These are phyloP conservation scores for Xiphydria camelus DNA, from an alignment of 2,888 invertebrate species.

Conservation along the genomic window DNA sequence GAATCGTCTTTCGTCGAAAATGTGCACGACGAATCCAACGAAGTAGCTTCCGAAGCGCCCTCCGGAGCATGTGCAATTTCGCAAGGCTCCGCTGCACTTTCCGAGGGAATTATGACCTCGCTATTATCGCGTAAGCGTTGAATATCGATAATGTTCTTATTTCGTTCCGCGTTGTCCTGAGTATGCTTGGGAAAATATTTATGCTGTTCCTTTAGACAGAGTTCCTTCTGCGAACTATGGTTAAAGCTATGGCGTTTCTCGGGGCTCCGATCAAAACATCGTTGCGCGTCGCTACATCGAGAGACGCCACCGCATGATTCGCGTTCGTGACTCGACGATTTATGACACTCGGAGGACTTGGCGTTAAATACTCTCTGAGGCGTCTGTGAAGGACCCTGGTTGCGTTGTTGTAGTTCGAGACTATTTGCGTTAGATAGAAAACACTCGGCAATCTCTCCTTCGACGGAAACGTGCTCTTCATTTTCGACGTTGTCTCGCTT, in stretches of 20 bases:
- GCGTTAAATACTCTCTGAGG: slow-evolving; percentile 26
- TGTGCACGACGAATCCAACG: slow-evolving; percentile 40
- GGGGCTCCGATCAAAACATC: slow-evolving; percentile 22
- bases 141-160: slow-evolving; percentile 28
- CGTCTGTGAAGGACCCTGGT: slow-evolving; percentile 21
- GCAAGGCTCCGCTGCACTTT: slow-evolving; percentile 50
- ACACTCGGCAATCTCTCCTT: slow-evolving; percentile 30
- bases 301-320: slow-evolving; percentile 15
- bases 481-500: slow-evolving; percentile 36
- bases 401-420: slow-evolving; percentile 20
- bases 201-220: slow-evolving; percentile 19
- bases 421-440: slow-evolving; percentile 20
- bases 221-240: slow-evolving; percentile 36
- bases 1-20: slow-evolving; percentile 46
- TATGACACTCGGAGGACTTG: slow-evolving; percentile 27
- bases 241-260: slow-evolving; percentile 36
- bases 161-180: slow-evolving; percentile 32
- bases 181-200: slow-evolving; percentile 36
- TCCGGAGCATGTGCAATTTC: slow-evolving; percentile 52
- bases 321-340: slow-evolving; percentile 23
- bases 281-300: slow-evolving; percentile 28
- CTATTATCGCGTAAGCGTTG: slow-evolving; percentile 30
- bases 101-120: slow-evolving; percentile 48
- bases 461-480: slow-evolving; percentile 19
- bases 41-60: slow-evolving; percentile 45